phyloP scores from a whole-genome alignment of 2,888 invertebrate species.

The Ennomos erosarius region DNA sequence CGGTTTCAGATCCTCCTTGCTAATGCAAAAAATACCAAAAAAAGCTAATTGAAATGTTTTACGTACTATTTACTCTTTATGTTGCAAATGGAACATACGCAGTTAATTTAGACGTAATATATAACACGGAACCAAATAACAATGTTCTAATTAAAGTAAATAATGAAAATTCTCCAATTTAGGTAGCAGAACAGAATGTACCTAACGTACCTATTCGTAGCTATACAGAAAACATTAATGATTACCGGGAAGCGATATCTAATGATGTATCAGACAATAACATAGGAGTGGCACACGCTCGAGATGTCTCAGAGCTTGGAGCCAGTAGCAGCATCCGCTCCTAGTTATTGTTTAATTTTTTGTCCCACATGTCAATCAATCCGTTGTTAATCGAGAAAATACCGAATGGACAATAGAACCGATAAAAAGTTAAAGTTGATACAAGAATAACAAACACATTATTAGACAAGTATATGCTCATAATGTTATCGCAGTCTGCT shows the following conservation, averaged over 20 bases:
- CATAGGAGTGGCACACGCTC: constrained; percentile 39
- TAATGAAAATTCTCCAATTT: constrained; percentile 22
- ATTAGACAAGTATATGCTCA: constrained; percentile 48
- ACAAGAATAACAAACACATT: constrained; percentile 55
- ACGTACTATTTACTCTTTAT: constrained; percentile 65
- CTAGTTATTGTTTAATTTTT: constrained; percentile 66
- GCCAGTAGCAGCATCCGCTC: constrained; percentile 54
- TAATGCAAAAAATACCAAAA: constrained; percentile 64
- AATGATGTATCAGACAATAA: constrained; percentile 28
- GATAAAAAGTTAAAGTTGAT: constrained; percentile 61
- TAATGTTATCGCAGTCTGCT: constrained; percentile 52
- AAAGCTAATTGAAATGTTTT: constrained; percentile 68
- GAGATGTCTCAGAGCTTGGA: constrained; percentile 33
- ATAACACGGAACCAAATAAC: constrained; percentile 48
- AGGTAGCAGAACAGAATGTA: constrained; percentile 14
- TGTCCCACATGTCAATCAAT: constrained; percentile 61
- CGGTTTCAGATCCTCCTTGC: constrained; percentile 78
- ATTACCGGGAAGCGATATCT: constrained; percentile 19
- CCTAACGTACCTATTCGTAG: constrained; percentile 17
- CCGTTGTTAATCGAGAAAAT: constrained; percentile 66
- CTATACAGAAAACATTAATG: constrained; percentile 18
- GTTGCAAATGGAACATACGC: constrained; percentile 53
- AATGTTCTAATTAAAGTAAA: constrained; percentile 46
- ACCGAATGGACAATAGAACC: constrained; percentile 63
- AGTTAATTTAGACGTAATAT: constrained; percentile 43